These are phyloP conservation scores for Aegithalos caudatus DNA, from an alignment of 2,113 vertebrate species.

Conservation along the genomic window DNA sequence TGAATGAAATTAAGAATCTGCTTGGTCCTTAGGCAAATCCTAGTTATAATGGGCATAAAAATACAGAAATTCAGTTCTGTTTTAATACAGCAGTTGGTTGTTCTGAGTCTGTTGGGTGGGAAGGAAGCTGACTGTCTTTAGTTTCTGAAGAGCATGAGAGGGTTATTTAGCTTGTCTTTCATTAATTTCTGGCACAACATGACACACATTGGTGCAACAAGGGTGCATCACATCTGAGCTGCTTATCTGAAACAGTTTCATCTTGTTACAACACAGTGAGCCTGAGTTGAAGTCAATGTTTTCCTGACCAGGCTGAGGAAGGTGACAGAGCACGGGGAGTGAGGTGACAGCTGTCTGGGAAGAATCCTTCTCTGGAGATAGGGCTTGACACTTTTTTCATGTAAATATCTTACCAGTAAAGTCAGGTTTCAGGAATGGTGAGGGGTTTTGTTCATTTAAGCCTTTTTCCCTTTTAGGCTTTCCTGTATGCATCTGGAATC, in stretches of 20 bases:
- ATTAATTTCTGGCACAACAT: background rate
- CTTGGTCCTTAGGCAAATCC: background rate
- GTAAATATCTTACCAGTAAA: background rate
- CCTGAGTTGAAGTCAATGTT: background rate
- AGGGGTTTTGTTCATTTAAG: background rate
- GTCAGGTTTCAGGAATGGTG: background rate
- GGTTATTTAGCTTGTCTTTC: background rate
- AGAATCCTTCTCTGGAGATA: background rate
- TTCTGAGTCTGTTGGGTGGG: background rate
- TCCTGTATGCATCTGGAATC: background rate
- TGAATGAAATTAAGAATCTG: background rate
- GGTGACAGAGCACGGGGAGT: fast-evolving
- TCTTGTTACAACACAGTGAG: fast-evolving
- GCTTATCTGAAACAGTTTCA: background rate
- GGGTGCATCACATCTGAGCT: fast-evolving
- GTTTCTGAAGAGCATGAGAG: background rate
- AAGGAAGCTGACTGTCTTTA: background rate
- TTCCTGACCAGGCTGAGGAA: background rate
- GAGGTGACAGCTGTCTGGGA: fast-evolving
- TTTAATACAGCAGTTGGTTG: background rate
- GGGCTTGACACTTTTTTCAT: background rate
- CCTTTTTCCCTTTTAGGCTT: background rate
- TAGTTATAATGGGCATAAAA: background rate
- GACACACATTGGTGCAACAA: background rate
- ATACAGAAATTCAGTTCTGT: background rate